These are phyloP conservation scores for Oryctes rhinoceros DNA, from an alignment of 1,140 invertebrate genomes.

Conservation along the genomic window DNA sequence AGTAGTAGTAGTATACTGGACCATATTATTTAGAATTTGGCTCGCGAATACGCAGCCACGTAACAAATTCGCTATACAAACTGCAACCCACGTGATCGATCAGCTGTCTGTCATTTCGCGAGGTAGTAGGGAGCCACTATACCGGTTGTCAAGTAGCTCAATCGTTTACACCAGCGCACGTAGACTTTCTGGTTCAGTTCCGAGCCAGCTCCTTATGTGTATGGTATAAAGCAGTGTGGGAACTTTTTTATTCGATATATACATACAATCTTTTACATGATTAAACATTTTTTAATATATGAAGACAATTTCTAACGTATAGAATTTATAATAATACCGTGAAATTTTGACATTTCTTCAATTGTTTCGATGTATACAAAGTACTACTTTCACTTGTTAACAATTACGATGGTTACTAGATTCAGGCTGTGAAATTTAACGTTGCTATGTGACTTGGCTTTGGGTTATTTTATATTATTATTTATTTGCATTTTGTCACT, in stretches of 20 bases:
- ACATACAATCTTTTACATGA: slow-evolving; percentile 9
- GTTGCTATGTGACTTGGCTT: slow-evolving; percentile 24
- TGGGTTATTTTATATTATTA: slow-evolving; percentile 19
- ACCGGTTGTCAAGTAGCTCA: slow-evolving; percentile 32
- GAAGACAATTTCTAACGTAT: not conserved
- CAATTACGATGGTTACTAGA: not conserved
- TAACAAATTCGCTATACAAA: not conserved
- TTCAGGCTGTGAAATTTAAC: not conserved
- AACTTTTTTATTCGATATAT: not conserved
- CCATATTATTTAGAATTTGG: not conserved
- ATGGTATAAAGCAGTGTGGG: not conserved
- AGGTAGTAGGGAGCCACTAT: slow-evolving; percentile 28
- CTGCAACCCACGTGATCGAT: not conserved
- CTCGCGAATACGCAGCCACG: not conserved
- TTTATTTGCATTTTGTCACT: slow-evolving; percentile 11
- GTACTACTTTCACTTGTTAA: slow-evolving; percentile 23
- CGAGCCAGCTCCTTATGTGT: not conserved
- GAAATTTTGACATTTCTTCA: slow-evolving; percentile 1
- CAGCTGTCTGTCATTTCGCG: slow-evolving; percentile 25
- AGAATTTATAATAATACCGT: not conserved
- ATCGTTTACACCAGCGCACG: not conserved
- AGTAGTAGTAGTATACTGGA: not conserved
- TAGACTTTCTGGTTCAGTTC: slow-evolving; percentile 22
- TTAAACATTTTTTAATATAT: not conserved
- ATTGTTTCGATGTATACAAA: not conserved